Evolutionary conservation across 2,113 vertebrate genomes (phyloP).

Genomic region (Phalacrocorax aristotelis): DNA sequence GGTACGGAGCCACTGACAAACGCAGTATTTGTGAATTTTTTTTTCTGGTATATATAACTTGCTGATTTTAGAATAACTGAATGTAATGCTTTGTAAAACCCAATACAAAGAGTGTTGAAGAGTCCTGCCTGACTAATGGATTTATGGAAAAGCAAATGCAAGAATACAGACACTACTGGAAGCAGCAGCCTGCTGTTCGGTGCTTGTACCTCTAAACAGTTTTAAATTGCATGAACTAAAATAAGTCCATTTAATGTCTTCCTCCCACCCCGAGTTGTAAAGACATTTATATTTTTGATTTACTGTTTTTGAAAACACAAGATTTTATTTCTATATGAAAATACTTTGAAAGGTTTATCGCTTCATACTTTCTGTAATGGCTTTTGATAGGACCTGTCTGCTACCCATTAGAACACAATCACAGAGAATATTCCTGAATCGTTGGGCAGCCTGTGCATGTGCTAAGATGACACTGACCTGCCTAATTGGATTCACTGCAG

Average conservation of each 20-base stretch:
- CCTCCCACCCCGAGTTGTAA: background rate
- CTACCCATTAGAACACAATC: background rate
- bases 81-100: background rate
- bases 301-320: background rate
- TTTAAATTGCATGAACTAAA: background rate
- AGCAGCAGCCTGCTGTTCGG: background rate
- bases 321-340: background rate
- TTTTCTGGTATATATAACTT: background rate
- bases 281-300: background rate
- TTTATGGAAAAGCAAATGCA: slow-evolving; percentile 13
- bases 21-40: background rate
- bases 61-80: background rate
- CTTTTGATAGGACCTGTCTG: background rate
- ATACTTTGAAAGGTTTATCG: background rate
- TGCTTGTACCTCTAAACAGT: background rate
- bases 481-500: background rate
- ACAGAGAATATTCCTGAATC: background rate
- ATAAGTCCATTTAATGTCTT: background rate
- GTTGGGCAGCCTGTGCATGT: background rate
- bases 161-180: background rate
- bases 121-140: background rate
- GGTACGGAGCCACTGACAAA: background rate
- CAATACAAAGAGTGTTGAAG: background rate
- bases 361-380: background rate
- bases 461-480: background rate